These are phyloP conservation scores for Forbesichthys agassizii DNA, from an alignment of 2,113 vertebrate genomes.

Conservation along the genomic window DNA sequence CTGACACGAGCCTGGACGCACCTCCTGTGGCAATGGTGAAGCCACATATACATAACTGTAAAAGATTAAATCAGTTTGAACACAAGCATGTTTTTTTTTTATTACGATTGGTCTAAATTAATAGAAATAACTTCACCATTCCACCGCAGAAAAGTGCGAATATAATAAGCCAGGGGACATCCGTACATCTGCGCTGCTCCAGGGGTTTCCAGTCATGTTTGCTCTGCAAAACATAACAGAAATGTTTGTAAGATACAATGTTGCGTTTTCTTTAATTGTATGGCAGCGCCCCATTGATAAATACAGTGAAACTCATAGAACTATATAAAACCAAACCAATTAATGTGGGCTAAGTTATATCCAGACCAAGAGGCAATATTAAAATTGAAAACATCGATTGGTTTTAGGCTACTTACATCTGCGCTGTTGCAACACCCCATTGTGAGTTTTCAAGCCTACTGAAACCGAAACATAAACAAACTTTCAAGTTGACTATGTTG, in stretches of 20 bases:
- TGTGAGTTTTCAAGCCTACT: background rate
- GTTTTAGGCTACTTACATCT: conserved; percentile 47
- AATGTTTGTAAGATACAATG: conserved; percentile 3
- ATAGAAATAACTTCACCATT: conserved; percentile 83
- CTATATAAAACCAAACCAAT: too few species aligned
- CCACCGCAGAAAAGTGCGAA: conserved; percentile 89
- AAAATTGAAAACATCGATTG: background rate
- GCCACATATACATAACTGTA: conserved; percentile 89
- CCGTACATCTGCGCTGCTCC: conserved; percentile 91
- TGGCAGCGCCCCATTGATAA: background rate
- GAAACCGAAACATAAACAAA: background rate
- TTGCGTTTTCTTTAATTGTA: background rate
- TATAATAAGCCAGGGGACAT: conserved; percentile 92
- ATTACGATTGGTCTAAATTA: background rate
- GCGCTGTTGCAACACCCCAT: conserved; percentile 66
- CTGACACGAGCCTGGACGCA: conserved; percentile 86
- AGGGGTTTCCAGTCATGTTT: conserved; percentile 93
- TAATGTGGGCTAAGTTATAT: too few species aligned
- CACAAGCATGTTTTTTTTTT: background rate
- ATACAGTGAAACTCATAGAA: background rate
- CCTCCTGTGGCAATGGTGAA: conserved; percentile 92
- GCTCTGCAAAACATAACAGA: conserved; percentile 73
- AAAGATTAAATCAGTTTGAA: background rate
- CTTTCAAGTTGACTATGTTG: background rate
- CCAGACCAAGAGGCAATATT: too few species aligned